These are phyloP conservation scores for Euleptes europaea DNA, from an alignment of 2,113 vertebrate species.

Conservation along the genomic window DNA sequence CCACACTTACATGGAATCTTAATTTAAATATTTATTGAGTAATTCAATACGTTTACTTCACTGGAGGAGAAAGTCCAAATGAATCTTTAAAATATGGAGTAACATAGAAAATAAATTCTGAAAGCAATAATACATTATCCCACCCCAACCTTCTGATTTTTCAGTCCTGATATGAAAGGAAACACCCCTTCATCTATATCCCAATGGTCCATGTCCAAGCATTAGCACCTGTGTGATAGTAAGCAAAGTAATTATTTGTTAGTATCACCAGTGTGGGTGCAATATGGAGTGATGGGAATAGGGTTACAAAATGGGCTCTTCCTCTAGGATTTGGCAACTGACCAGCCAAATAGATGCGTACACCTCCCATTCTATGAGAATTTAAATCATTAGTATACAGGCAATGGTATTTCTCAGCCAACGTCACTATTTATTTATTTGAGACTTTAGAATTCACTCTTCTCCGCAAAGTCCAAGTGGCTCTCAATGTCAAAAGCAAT, in stretches of 20 bases:
- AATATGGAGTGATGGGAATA: background rate
- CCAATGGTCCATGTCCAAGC: background rate
- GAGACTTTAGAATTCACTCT: too few relatives aligned
- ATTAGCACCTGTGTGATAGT: background rate
- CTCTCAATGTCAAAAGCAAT: too few relatives aligned
- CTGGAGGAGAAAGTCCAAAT: background rate
- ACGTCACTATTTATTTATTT: background rate
- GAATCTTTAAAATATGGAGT: background rate
- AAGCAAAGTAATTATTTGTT: background rate
- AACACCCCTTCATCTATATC: background rate
- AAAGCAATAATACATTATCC: fast-evolving
- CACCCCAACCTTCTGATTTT: background rate
- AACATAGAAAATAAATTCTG: background rate
- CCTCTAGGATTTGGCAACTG: background rate
- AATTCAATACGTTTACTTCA: background rate
- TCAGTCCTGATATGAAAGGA: background rate
- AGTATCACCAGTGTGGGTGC: background rate
- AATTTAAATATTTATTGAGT: constrained; percentile 11
- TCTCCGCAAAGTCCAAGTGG: too few relatives aligned
- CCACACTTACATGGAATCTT: background rate
- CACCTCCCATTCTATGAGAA: background rate
- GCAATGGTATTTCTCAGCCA: background rate
- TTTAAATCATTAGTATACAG: background rate
- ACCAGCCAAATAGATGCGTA: background rate
- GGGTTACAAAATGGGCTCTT: too few relatives aligned